A percentile compares a stretch with the other conserved stretches of the same genome.
These are phyloP conservation scores for Pelagia noctiluca DNA, from an alignment of 30 jellyfish, hydroid and myxozoan genomes.

Conservation along the genomic window DNA sequence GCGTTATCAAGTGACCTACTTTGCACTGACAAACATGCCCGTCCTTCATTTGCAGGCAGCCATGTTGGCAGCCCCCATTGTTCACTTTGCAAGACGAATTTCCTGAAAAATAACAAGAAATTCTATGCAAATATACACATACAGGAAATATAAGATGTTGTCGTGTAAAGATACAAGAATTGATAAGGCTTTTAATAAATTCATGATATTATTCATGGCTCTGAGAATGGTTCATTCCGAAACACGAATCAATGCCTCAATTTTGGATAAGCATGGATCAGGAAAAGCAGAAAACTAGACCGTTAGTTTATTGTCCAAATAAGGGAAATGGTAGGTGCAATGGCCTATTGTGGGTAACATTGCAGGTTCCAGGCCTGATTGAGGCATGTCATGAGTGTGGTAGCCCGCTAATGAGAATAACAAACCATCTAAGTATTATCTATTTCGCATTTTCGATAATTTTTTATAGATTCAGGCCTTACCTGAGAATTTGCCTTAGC, in stretches of 20 bases:
- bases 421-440: too few relatives aligned
- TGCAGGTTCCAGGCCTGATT: too few relatives aligned
- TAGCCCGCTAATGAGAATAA: too few relatives aligned
- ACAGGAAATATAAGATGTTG: too few relatives aligned
- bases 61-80: slow-evolving; percentile 83
- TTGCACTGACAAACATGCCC: slow-evolving; percentile 88
- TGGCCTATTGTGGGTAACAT: too few relatives aligned
- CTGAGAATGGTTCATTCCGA: background rate
- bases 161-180: background rate
- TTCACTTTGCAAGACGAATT: slow-evolving; percentile 44
- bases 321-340: too few relatives aligned
- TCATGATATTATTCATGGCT: background rate
- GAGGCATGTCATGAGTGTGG: too few relatives aligned
- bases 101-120: background rate
- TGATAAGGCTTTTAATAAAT: background rate
- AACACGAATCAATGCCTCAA: background rate
- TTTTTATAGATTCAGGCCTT: too few relatives aligned
- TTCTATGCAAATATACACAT: too few relatives aligned
- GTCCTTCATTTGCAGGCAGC: slow-evolving; percentile 69
- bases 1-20: slow-evolving; percentile 66
- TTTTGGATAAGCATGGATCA: background rate
- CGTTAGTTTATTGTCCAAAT: too few relatives aligned
- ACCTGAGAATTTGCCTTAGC: too few relatives aligned
- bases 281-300: background rate
- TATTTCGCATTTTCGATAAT: too few relatives aligned